Evolutionary conservation across 2,113 vertebrate genomes (phyloP).

Genomic region (Cyanoramphus novaezelandiae): DNA sequence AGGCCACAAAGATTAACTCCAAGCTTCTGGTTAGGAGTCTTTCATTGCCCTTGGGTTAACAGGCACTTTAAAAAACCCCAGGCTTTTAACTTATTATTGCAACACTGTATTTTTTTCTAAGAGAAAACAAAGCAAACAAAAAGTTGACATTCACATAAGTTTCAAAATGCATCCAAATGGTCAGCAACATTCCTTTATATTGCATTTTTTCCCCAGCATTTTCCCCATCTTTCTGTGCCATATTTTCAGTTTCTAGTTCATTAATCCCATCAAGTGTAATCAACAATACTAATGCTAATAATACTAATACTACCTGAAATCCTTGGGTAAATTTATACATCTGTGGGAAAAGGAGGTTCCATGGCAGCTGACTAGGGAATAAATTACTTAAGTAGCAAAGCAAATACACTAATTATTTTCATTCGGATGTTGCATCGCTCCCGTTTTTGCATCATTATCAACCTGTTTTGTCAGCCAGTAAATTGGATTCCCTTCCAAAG

Average conservation of each 20-base stretch:
- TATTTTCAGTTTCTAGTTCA: background rate
- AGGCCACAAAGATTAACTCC: background rate
- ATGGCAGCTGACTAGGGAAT: background rate
- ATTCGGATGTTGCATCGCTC: background rate
- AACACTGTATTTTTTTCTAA: background rate
- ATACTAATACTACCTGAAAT: background rate
- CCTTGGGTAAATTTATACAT: background rate
- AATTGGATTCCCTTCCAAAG: background rate
- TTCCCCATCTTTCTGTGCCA: background rate
- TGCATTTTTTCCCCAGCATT: background rate
- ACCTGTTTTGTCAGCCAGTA: background rate
- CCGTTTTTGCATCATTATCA: background rate
- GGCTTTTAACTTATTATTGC: background rate
- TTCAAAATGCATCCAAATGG: background rate
- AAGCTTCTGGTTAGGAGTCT: background rate
- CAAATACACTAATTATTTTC: background rate
- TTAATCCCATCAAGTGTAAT: background rate
- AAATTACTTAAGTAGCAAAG: background rate
- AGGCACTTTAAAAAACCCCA: background rate
- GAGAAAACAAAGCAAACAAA: background rate
- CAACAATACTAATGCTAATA: background rate
- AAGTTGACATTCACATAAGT: rapidly evolving
- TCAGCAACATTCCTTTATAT: background rate
- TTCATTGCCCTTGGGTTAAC: background rate
- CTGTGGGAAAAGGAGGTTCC: background rate